Evolutionary conservation across 2,797 vertebrate genomes (phyloP).

Genomic region (Furcifer pardalis): DNA sequence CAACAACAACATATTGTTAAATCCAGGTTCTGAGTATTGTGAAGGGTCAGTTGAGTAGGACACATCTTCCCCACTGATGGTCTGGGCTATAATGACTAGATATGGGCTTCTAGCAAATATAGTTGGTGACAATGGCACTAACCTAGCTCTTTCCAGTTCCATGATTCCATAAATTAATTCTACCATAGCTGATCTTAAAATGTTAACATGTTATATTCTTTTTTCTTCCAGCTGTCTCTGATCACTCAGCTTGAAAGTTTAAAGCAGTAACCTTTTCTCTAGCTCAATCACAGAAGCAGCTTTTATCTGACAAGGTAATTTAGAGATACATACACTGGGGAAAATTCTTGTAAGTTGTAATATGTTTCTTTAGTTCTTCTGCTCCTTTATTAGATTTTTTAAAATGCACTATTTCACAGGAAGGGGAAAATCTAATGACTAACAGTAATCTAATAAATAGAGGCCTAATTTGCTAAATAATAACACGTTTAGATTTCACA

Average conservation of each 20-base stretch:
- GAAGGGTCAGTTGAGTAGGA: too few relatives aligned
- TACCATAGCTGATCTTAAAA: conserved; percentile 1
- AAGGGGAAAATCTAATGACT: neutral
- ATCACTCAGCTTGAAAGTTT: neutral
- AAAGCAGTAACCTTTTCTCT: conserved; percentile 21
- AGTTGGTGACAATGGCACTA: neutral
- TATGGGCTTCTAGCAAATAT: neutral
- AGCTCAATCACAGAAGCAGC: neutral
- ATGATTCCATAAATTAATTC: conserved; percentile 15
- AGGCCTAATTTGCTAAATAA: conserved; percentile 17
- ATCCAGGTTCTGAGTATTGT: too few relatives aligned
- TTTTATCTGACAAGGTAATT: conserved; percentile 39
- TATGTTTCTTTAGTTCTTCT: conserved; percentile 30
- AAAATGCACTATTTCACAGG: conserved; percentile 11
- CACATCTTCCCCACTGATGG: too few relatives aligned
- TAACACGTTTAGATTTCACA: neutral
- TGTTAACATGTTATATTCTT: neutral
- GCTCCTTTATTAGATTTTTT: conserved; percentile 33
- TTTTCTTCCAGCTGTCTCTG: neutral
- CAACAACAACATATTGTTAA: too few relatives aligned
- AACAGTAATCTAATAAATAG: conserved; percentile 5
- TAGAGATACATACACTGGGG: neutral
- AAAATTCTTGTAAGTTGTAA: conserved; percentile 24
- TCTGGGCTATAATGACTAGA: neutral
- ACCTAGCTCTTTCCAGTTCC: neutral